Evolutionary conservation across 2,888 invertebrate species (phyloP).

Genomic region (Apoda limacodes): DNA sequence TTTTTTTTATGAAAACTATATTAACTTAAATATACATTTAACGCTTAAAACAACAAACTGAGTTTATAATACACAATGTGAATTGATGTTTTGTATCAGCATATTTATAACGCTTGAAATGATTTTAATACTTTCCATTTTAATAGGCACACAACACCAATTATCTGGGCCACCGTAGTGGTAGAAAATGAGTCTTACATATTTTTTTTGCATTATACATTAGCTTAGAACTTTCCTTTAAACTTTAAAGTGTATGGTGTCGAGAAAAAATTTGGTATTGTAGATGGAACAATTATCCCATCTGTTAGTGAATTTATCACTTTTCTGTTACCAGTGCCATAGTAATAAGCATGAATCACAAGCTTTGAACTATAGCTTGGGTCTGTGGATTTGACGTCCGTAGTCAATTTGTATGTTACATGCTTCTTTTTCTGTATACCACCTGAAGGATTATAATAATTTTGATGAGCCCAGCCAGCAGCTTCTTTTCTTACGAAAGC

Average conservation of each 20-base stretch:
- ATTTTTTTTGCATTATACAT: no score
- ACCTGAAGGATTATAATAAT: constrained; percentile 31
- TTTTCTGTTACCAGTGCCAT: constrained; percentile 30
- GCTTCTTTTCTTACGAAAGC: constrained; percentile 26
- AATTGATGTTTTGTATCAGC: no score
- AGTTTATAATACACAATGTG: no score
- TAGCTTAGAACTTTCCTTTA: constrained; percentile 31
- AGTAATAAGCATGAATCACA: constrained; percentile 39
- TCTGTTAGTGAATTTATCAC: constrained; percentile 28
- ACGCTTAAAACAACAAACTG: no score
- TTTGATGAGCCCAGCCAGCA: constrained; percentile 36
- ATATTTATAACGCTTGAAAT: no score
- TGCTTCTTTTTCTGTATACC: constrained; percentile 33
- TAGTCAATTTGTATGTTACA: constrained; percentile 30
- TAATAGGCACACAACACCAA: no score
- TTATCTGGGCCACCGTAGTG: no score
- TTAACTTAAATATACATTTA: no score
- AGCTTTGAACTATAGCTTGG: constrained; percentile 45
- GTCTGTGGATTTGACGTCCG: constrained; percentile 27
- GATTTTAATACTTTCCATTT: no score
- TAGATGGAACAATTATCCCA: constrained; percentile 28
- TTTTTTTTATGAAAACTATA: no score
- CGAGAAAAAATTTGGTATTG: constrained; percentile 34
- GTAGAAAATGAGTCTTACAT: no score
- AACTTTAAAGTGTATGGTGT: constrained; percentile 31